phyloP scores from a whole-genome alignment of 2,888 invertebrate genomes.

The Celastrina argiolus region DNA sequence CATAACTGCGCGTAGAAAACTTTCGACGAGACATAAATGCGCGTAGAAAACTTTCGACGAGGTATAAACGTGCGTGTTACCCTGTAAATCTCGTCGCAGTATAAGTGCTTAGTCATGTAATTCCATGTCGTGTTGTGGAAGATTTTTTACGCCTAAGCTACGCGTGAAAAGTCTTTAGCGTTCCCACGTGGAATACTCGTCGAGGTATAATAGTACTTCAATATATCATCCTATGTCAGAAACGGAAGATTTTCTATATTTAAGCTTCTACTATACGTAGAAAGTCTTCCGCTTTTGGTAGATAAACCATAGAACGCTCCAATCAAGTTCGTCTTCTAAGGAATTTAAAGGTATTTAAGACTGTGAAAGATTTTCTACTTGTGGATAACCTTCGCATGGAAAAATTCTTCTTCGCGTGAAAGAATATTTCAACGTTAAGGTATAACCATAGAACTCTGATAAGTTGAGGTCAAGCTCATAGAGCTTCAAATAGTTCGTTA shows the following conservation, averaged over 20 bases:
- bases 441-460: neutral
- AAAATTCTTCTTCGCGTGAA: neutral
- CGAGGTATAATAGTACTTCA: neutral
- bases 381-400: neutral
- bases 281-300: neutral
- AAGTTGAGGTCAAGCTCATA: neutral
- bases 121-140: neutral
- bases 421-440: neutral
- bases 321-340: neutral
- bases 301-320: neutral
- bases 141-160: neutral
- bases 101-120: neutral
- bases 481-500: neutral
- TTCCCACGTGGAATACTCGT: neutral
- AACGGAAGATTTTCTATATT: neutral
- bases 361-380: neutral
- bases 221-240: neutral
- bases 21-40: neutral
- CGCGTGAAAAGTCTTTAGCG: neutral
- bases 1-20: neutral
- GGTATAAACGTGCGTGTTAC: neutral
- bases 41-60: neutral
- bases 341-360: constrained; percentile 2
- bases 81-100: neutral
- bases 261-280: neutral